Evolutionary conservation across 2,888 invertebrate genomes (phyloP).

Genomic region (Agrilus biguttatus): DNA sequence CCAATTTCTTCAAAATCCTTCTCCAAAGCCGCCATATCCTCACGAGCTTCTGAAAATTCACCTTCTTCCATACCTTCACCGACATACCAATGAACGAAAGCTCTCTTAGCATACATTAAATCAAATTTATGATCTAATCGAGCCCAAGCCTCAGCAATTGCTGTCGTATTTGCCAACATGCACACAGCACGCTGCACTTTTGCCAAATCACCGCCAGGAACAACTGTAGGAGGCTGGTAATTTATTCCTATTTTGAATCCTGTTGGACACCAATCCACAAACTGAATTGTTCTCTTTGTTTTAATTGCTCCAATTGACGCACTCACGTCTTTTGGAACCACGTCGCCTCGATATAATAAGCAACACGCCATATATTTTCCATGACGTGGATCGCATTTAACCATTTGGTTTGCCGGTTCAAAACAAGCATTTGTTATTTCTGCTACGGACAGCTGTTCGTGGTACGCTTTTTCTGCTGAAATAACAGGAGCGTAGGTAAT

Average conservation of each 20-base stretch:
- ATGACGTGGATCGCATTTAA: no score
- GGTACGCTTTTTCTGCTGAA: no score
- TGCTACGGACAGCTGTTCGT: no score
- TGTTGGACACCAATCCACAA: no score
- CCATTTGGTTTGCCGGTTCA: no score
- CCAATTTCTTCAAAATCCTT: constrained; percentile 59
- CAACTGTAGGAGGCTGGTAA: constrained; percentile 34
- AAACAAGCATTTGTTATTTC: no score
- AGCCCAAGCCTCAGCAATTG: constrained; percentile 53
- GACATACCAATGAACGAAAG: constrained; percentile 64
- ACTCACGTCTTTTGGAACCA: no score
- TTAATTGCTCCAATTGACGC: no score
- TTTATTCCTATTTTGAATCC: constrained; percentile 34
- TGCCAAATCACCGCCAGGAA: constrained; percentile 37
- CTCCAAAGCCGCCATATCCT: constrained; percentile 56
- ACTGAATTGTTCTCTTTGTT: no score
- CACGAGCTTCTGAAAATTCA: constrained; percentile 64
- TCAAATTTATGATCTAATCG: constrained; percentile 54
- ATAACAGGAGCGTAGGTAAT: constrained; percentile 41
- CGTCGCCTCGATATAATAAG: no score
- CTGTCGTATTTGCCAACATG: constrained; percentile 54
- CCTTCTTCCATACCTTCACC: constrained; percentile 71
- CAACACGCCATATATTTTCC: no score
- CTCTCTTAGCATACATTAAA: constrained; percentile 52
- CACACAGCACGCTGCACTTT: constrained; percentile 50